These are phyloP conservation scores for Tethya wilhelma DNA, from an alignment of 37 sponge, comb jelly and placozoan genomes.

Conservation along the genomic window DNA sequence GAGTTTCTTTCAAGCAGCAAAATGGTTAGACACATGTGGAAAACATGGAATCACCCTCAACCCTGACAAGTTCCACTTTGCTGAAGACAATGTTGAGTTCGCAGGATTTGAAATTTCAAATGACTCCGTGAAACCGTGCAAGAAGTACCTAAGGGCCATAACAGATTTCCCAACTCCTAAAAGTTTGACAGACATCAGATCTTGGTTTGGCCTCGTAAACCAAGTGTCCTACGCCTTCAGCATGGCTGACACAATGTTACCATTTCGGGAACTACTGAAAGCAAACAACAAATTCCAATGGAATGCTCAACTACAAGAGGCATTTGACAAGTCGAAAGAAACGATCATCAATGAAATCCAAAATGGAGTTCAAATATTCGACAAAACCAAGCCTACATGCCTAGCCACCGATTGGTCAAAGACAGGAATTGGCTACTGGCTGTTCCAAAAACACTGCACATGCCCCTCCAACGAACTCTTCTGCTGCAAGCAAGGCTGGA, in stretches of 20 bases:
- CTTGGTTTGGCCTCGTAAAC: conserved; percentile 52
- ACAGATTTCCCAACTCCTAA: conserved; percentile 31
- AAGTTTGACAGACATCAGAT: conserved; percentile 42
- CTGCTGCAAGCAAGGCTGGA: conserved; percentile 51
- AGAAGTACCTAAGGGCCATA: conserved; percentile 54
- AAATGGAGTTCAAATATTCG: conserved; percentile 39
- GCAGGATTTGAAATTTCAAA: conserved; percentile 50
- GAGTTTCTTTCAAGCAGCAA: conserved; percentile 45
- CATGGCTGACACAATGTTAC: conserved; percentile 48
- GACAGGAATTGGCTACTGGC: conserved; percentile 40
- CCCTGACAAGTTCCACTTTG: conserved; percentile 34
- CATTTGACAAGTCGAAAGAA: conserved; percentile 49
- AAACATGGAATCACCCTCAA: conserved; percentile 50
- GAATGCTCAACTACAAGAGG: conserved; percentile 37
- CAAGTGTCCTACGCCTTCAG: conserved; percentile 57
- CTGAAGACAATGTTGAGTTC: conserved; percentile 48
- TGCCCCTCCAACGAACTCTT: conserved; percentile 16
- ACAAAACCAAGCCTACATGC: conserved; percentile 59
- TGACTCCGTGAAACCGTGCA: conserved; percentile 48
- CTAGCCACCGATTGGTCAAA: conserved; percentile 51
- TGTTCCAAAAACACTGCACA: conserved; percentile 52
- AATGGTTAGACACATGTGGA: conserved; percentile 54
- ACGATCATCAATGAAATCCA: conserved; percentile 31
- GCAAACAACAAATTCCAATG: conserved; percentile 46
- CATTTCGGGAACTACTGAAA: conserved; percentile 49